Evolutionary conservation across 1,140 invertebrate species (phyloP), one percentile per base, ranked within the genome.

Genomic region (Coenobita brevimanus): DNA sequence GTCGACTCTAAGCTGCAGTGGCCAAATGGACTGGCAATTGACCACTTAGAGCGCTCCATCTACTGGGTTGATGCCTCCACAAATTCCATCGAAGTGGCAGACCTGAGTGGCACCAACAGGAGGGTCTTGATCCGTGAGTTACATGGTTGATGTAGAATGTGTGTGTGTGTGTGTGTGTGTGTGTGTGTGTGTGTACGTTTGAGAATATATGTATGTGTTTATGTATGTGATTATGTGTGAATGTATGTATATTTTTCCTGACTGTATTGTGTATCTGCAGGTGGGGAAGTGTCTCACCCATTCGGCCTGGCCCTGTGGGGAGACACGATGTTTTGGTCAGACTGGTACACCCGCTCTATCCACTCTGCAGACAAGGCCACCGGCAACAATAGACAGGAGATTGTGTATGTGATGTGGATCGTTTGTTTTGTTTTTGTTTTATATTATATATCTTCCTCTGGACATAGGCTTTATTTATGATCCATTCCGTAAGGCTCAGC

Each of bases 51-150:
- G 27, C 96, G 98, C 91, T 93, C 97, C 54, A 93, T 99, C 0
- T 99, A 98, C 92, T 98, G 98, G 97, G 98, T 98, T 92, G 98
- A 99, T 91, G 97, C 98, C 0, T 96, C 97, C 91, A 96, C 97
- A 90, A 96, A 97, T 91, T 96, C 96, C 33, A 98, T 99, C 82
- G 98, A 99, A 93, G 94, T 95, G 76, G 94, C 96, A 36, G 94
- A 96, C 90, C 94, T 96, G 46, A 93, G 94, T 89, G 96, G 96
- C 0, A 94, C 94, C 64, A 94, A 95, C 89, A 93, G 96, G 50
- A 94, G 93, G 81, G 91, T 94, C 95, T 0, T 96, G 95, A 71
- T 95, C 95, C 0, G 92, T 96, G 71, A 96, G 92, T 57, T 94
- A 33, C 3, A 6, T 50, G 1, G 15, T n/a, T 46, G 0, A 0